Evolutionary conservation across 2,888 invertebrate genomes (phyloP), one percentile per base, ranked within the genome.

Genomic region (Crematogaster levior): DNA sequence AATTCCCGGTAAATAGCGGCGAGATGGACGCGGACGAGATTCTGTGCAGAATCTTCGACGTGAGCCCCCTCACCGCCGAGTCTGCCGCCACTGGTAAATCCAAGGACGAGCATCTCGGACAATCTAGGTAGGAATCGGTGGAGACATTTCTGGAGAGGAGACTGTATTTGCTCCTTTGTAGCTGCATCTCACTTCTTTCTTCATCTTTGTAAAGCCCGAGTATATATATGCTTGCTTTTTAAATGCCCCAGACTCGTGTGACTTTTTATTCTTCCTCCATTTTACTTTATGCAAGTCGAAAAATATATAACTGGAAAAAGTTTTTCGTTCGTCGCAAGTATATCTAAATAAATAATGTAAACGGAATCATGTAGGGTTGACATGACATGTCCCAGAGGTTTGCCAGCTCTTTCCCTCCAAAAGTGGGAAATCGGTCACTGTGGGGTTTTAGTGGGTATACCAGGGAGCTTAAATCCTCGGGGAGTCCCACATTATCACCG

Each of bases 1-100:
- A 79, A 53, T 77, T 68, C 61, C 34, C 18, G 12, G 66, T 46
- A 5, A 51, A 51, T 0, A 53, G 9, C 43, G 34, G 53, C 74
- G 84, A 92, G 84, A 92, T 92, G 88, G 90, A 90, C 84, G 85
- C 87, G n/a, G 85, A 91, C 21, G 90, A 92, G 70, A 90, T 92
- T 24, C 60, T 91, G 0, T 86, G 56, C 43, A 86, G 88, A 18
- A 85, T 93, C 82, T 93, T 93, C 81, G 93, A 91, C 63, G 61
- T 85, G 6, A 75, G 84, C 21, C 65, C 82, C 10, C 24, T 74
- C 43, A 37, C 81, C 24, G 30, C 70, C 43, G 66, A 79, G 12
- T 18, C 3, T 6, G 30, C 27, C 15, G 4, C 37, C 7, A n/a
- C 46, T 21, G 10, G 15, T 40, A 90, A 87, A 82, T 68, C 86